A percentile compares a stretch with the other conserved stretches of the same genome.
These are phyloP conservation scores for Cataglyphis livida DNA, from an alignment of 2,888 invertebrate genomes.

Conservation along the genomic window DNA sequence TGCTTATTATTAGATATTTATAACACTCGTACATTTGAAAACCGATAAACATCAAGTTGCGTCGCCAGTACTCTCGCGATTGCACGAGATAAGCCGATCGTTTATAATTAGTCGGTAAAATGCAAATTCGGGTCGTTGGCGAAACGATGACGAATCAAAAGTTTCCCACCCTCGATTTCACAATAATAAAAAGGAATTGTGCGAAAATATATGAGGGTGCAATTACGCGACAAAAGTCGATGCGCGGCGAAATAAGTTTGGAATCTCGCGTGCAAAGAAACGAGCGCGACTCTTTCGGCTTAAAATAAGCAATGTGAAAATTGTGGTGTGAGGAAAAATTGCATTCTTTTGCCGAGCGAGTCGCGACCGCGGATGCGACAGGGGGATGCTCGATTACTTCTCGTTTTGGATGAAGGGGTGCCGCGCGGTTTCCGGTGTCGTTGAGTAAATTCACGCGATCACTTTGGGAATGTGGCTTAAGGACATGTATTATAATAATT, in stretches of 20 bases:
- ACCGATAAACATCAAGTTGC: not conserved
- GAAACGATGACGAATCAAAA: not conserved
- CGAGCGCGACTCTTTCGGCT: slow-evolving; percentile 13
- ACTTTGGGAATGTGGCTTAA: slow-evolving; percentile 39
- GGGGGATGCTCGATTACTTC: slow-evolving; percentile 53
- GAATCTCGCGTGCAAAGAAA: slow-evolving; percentile 18
- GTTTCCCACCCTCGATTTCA: not conserved
- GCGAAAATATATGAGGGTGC: slow-evolving; percentile 18
- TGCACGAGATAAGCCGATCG: not conserved
- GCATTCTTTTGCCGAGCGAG: slow-evolving; percentile 65
- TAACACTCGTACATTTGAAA: not conserved
- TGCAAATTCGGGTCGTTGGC: not conserved
- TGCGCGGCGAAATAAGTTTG: not conserved
- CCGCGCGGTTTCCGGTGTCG: slow-evolving; percentile 24
- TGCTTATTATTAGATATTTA: not conserved
- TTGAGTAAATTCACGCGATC: slow-evolving; percentile 35
- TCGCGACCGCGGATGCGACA: slow-evolving; percentile 19
- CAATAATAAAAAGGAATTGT: not conserved
- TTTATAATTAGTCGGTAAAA: slow-evolving; percentile 15
- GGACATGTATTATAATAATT: slow-evolving; percentile 4
- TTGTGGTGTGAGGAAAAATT: slow-evolving; percentile 66
- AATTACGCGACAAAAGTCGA: not conserved
- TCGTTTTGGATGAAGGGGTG: slow-evolving; percentile 16
- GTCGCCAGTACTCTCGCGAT: not conserved
- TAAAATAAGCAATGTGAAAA: slow-evolving; percentile 60